Percentiles rank a stretch among this genome's conserved stretches.
Evolutionary conservation across 2,797 vertebrate species (phyloP).

Genomic region (Podargus strigoides): DNA sequence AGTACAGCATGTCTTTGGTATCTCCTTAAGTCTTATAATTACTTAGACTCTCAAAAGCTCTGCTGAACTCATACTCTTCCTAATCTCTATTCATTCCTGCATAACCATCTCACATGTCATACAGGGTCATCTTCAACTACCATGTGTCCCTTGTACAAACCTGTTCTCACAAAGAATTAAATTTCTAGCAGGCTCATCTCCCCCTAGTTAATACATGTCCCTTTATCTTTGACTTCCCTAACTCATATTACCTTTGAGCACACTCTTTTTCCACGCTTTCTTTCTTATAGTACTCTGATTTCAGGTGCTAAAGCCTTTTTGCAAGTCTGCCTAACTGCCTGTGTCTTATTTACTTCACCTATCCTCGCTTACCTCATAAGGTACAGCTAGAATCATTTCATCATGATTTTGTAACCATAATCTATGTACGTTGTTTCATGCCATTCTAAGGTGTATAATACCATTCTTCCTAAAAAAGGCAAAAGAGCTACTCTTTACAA

Average conservation of each 20-base stretch:
- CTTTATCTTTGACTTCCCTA: not conserved
- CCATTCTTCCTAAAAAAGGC: not conserved
- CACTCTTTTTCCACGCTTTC: not conserved
- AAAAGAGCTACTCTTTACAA: not conserved
- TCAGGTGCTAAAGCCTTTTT: not conserved
- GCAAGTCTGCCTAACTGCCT: not conserved
- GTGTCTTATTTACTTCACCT: not conserved
- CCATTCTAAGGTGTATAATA: not conserved
- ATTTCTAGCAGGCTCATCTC: not conserved
- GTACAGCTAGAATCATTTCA: not conserved
- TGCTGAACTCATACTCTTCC: not conserved
- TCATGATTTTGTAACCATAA: not conserved
- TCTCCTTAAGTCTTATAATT: not conserved
- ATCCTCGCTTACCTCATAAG: not conserved
- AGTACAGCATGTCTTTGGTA: not conserved
- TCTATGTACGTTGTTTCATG: not conserved
- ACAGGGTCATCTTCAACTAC: not conserved
- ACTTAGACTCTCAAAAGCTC: not conserved
- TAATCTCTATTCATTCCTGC: not conserved
- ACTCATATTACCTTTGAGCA: not conserved
- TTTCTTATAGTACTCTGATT: not conserved
- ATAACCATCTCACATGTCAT: not conserved
- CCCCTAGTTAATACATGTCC: not conserved
- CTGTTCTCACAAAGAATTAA: not conserved
- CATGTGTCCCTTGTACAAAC: not conserved